Evolutionary conservation across 2,888 invertebrate genomes (phyloP), one percentile per base, ranked within the genome.

Genomic region (Apomyelois bistriatella): DNA sequence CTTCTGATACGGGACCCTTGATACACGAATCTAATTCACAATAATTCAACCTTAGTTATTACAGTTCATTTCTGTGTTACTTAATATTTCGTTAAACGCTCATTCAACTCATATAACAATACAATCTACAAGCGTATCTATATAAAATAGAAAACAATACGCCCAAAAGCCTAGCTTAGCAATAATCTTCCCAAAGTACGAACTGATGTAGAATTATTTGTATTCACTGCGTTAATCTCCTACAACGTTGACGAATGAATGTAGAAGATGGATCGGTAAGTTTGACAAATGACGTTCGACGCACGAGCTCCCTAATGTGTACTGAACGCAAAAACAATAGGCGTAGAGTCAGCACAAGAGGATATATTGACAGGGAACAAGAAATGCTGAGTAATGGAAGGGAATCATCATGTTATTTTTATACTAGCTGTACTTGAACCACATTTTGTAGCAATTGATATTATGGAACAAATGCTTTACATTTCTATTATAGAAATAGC

Each of bases 241-340:
- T n/a, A 4, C 12, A 52, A 15, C 68, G 65, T 67, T 81, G 80
- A 79, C 73, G 76, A 79, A 82, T 81, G 82, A 74, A 71, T 65
- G 64, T 35, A 46, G 66, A 81, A 83, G 83, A 83, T 77, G 72
- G 79, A 82, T 83, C 58, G 74, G 64, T 62, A 60, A 58, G 59
- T 67, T 49, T 82, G 83, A 83, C 80, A 82, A 83, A 83, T 72
- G 80, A 79, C 66, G 16, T 30, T 43, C 36, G 16, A 46, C 46
- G 32, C 46, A 32, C 32, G 16, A 16, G 9, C 32, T 3, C 41
- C 5, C 41, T 46, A 46, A 46, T 46, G 46, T 46, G 46, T 15
- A 46, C 40, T 1, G 40, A 6, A 9, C 9, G 32, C 46, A 46
- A 46, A 46, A 46, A 46, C 46, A 46, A 46, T 46, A 43, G 9